Evolutionary conservation across 2,888 invertebrate species (phyloP), one percentile per base, ranked within the genome.

Genomic region (Tridacna gigas): DNA sequence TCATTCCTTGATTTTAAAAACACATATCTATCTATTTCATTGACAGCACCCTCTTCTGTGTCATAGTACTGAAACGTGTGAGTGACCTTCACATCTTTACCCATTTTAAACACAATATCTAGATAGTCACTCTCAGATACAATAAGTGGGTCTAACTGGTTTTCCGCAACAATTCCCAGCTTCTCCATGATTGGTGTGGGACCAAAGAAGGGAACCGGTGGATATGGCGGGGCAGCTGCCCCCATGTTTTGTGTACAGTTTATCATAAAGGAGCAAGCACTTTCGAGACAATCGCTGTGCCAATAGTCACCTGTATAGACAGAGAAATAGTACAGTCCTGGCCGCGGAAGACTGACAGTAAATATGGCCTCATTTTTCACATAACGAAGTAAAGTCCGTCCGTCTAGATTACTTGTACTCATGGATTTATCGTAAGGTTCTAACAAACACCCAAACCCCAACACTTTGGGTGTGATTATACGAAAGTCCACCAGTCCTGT

Each of bases 241-340:
- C 91, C 91, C 45, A 91, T 74, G 76, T 92, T 85, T n/a, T 87
- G 84, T 20, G 91, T 84, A 82, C 93, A 93, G 86, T 90, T 90
- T 47, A 95, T 88, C 77, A 93, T 89, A 86, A 95, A 94, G 9
- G 93, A 91, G 78, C 93, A 93, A 12, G 94, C 94, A 83, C 94
- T 93, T 77, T 94, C 94, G 77, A 94, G 86, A 71, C 93, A 92
- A 56, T 93, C 93, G 0, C 92, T 91, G 28, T 92, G 90, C 93
- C 94, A 94, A 77, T 92, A 93, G 37, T 93, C 93, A 0, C 93
- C 93, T 0, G 92, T 93, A 81, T 92, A 95, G 20, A 95, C 93
- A 75, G 95, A 95, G 76, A 95, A 94, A 86, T 94, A 94, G 89
- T 94, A 95, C 75, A 92, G 79, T 13, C 95, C 95, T 9, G 94